Evolutionary conservation across 2,888 invertebrate species (phyloP), one percentile per base, ranked within the genome.

Genomic region (Parnassius mnemosyne): DNA sequence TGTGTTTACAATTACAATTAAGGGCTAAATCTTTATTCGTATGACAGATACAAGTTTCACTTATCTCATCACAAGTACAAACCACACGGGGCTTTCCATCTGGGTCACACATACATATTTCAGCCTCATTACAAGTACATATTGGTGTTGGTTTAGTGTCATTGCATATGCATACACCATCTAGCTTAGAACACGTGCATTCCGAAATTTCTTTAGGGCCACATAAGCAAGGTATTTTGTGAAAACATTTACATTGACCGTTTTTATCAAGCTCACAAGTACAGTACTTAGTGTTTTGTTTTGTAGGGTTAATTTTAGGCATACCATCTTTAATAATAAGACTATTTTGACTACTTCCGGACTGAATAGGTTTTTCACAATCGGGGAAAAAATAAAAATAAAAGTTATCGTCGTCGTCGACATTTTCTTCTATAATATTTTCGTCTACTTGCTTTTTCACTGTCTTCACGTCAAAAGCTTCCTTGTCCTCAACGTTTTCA

Each of bases 301-400:
- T 69, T 25, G 67, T 69, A 10, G 71, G 73, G 71, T 89, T 90
- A 43, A 89, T 67, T 74, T 80, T 71, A 10, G 91, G 92, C 57
- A 90, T 60, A 12, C 89, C 91, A 68, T 89, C 77, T 12, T 81
- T 80, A 41, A 84, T 69, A 3, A 86, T 67, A 13, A 91, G 44
- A 69, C 88, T 91, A 11, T 76, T 75, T 68, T 83, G 77, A 63
- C 87, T 87, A 60, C 81, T 71, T 66, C 68, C 68, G 9, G 76
- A 67, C 9, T 75, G 69, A 13, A 65, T 64, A 47, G 83, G 76
- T 66, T 85, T 84, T 44, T 68, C 70, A 62, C 89, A 89, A 67
- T 90, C 87, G n/a, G 90, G 85, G 61, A 86, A 92, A 67, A 92
- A 92, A 70, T 80, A 92, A 70, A 88, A 85, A 66, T 87, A 80